These are phyloP conservation scores for Pterostichus madidus DNA, from an alignment of 2,888 invertebrate species.

Conservation along the genomic window DNA sequence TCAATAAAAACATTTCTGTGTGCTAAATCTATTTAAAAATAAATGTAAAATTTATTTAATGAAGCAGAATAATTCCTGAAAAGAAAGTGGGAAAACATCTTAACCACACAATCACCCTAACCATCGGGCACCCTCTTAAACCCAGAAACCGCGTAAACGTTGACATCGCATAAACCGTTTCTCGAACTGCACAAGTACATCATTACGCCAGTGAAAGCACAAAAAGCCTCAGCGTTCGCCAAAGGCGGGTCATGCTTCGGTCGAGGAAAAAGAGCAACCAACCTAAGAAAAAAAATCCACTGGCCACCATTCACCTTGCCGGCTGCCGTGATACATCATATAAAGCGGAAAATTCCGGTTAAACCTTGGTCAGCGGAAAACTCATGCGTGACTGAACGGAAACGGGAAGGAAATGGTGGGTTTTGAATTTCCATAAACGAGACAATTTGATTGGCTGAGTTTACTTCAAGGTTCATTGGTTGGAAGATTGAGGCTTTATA, in stretches of 20 bases:
- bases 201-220: slow-evolving; percentile 58
- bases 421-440: slow-evolving; percentile 59
- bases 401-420: slow-evolving; percentile 40
- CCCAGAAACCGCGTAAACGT: too few relatives aligned
- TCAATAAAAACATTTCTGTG: too few relatives aligned
- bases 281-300: slow-evolving; percentile 35
- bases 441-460: slow-evolving; percentile 35
- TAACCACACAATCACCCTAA: too few relatives aligned
- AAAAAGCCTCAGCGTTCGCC: slow-evolving; percentile 40
- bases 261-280: slow-evolving; percentile 26
- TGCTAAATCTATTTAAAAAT: too few relatives aligned
- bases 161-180: slow-evolving; percentile 15
- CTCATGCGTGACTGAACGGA: slow-evolving; percentile 52
- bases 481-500: neutral
- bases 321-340: slow-evolving; percentile 48
- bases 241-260: slow-evolving; percentile 5
- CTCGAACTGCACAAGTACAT: slow-evolving; percentile 60
- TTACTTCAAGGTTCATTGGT: too few relatives aligned
- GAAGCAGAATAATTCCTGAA: too few relatives aligned
- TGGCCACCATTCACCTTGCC: slow-evolving; percentile 1
- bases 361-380: slow-evolving; percentile 63
- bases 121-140: too few relatives aligned
- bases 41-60: too few relatives aligned
- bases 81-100: too few relatives aligned
- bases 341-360: slow-evolving; percentile 55